phyloP scores from a whole-genome alignment of 1,140 invertebrate species.

The Medauroidea extradentata region DNA sequence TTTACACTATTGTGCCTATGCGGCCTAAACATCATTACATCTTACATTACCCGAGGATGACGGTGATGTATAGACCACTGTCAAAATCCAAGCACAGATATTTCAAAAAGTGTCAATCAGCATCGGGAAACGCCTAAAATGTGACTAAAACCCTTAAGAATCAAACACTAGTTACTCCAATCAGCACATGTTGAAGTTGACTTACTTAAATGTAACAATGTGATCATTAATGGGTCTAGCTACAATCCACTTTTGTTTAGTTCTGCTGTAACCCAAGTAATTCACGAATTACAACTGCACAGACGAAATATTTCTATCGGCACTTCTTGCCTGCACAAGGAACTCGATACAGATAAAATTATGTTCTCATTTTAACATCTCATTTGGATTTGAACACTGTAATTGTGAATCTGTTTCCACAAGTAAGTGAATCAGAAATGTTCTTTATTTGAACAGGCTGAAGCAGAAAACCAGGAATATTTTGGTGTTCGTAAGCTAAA shows the following conservation, averaged over 20 bases:
- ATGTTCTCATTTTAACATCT: no score
- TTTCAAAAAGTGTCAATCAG: slow-evolving; percentile 1
- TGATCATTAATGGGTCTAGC: not conserved
- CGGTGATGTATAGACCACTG: not conserved
- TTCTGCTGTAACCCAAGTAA: not conserved
- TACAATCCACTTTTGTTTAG: not conserved
- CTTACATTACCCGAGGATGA: not conserved
- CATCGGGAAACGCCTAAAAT: not conserved
- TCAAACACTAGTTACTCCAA: not conserved
- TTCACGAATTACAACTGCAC: no score
- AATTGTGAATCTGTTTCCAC: no score
- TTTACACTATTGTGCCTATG: not conserved
- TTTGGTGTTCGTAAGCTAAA: not conserved
- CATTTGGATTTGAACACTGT: no score
- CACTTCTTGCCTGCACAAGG: no score
- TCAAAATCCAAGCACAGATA: not conserved
- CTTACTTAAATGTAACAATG: not conserved
- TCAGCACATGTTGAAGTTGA: not conserved
- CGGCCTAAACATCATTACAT: slow-evolving; percentile 4
- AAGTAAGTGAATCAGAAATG: no score
- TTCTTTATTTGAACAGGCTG: no score
- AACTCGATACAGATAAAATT: no score
- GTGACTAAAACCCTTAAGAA: not conserved
- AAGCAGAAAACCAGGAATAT: no score
- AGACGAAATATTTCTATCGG: no score